A percentile compares a stretch with the other conserved stretches of the same genome.
Conservation (phyloP, 2,113 vertebrate genomes). For the Pseudolaguvia tuberculata region DNA sequence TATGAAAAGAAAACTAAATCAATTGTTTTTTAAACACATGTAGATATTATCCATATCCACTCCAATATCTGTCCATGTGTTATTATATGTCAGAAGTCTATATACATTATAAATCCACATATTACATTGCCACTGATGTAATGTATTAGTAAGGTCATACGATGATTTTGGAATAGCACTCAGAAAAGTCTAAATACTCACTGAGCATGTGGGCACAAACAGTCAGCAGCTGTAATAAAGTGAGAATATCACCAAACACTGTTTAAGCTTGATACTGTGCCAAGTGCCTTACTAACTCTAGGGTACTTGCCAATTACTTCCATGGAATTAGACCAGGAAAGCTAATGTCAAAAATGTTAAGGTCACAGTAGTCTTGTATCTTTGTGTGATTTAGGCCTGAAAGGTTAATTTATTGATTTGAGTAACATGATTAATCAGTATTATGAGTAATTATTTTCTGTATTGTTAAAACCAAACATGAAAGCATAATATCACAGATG, state of each 20-base stretch:
- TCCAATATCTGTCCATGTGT: too few relatives aligned
- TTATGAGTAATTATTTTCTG: conserved; percentile 10
- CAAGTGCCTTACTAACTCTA: conserved; percentile 14
- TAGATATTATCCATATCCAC: too few relatives aligned
- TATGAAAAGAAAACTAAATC: too few relatives aligned
- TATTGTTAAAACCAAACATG: not conserved
- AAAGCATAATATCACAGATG: not conserved
- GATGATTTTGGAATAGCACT: conserved; percentile 29
- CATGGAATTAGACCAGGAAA: conserved; percentile 17
- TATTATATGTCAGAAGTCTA: too few relatives aligned
- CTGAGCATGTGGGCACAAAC: not conserved
- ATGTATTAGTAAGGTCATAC: not conserved
- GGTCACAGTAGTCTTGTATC: not conserved
- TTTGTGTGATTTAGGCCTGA: not conserved
- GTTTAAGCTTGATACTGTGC: not conserved
- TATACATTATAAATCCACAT: too few relatives aligned
- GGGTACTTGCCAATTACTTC: not conserved
- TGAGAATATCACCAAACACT: not conserved
- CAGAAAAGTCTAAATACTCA: conserved; percentile 27
- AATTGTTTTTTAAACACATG: too few relatives aligned
- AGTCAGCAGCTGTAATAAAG: conserved; percentile 32
- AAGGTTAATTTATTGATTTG: not conserved
- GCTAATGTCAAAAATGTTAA: not conserved
- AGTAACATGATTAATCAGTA: not conserved
- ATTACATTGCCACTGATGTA: too few relatives aligned